Percentiles rank a stretch among this genome's conserved stretches.
These are phyloP conservation scores for Drosophila demipolita DNA, from an alignment of 2,888 invertebrate species.

Conservation along the genomic window DNA sequence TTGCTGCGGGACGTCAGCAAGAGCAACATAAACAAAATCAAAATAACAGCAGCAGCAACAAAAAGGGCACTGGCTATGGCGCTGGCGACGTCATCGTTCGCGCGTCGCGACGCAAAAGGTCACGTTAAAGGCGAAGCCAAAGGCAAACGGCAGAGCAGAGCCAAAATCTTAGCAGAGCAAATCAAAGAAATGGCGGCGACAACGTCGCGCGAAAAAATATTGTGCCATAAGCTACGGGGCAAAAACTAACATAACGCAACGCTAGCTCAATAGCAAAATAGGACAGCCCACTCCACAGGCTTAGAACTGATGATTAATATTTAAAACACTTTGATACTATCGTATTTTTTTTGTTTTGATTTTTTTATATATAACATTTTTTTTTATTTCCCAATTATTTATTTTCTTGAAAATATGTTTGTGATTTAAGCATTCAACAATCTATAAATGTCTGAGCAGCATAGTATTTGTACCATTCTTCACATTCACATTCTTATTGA, in stretches of 20 bases:
- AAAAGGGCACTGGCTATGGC: slow-evolving; percentile 10
- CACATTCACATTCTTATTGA: slow-evolving; percentile 70
- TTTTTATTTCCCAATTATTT: not conserved
- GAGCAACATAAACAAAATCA: slow-evolving; percentile 19
- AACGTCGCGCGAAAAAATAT: slow-evolving; percentile 46
- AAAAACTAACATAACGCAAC: slow-evolving; percentile 46
- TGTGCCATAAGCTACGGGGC: slow-evolving; percentile 50
- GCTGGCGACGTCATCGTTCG: slow-evolving; percentile 68
- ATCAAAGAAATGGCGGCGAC: slow-evolving; percentile 35
- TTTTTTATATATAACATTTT: not conserved
- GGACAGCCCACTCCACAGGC: slow-evolving; percentile 23
- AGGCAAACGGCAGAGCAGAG: slow-evolving; percentile 29
- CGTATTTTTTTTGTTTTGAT: not conserved
- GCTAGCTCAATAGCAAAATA: slow-evolving; percentile 13
- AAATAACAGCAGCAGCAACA: slow-evolving; percentile 35
- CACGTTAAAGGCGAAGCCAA: slow-evolving; percentile 68
- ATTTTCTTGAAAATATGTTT: not conserved
- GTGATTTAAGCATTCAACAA: not conserved
- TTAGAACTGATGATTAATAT: slow-evolving; percentile 3
- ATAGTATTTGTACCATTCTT: slow-evolving; percentile 49
- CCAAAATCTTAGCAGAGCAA: slow-evolving; percentile 7
- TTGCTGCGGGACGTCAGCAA: slow-evolving; percentile 53
- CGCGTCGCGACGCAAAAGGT: slow-evolving; percentile 63
- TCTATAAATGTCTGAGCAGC: slow-evolving; percentile 18
- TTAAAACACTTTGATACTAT: not conserved